Conservation (phyloP, 2,113 vertebrate genomes). For the Dolichotis patagonum region DNA sequence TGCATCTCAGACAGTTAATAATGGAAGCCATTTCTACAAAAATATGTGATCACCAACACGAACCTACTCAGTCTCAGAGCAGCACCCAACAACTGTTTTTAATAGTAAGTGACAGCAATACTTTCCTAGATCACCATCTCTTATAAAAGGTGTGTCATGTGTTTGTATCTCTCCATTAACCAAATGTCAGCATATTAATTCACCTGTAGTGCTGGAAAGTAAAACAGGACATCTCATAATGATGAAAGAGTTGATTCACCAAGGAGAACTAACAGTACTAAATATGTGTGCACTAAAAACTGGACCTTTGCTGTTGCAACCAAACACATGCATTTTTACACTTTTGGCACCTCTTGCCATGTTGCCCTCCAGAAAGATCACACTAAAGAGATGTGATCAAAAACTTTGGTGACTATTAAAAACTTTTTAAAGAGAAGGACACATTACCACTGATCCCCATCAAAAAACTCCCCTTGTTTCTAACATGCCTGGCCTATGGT, state of each 20-base stretch:
- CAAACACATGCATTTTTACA: background rate
- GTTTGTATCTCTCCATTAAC: background rate
- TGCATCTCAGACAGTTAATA: constrained; percentile 81
- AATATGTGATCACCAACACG: constrained; percentile 58
- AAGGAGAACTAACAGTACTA: background rate
- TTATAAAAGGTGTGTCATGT: background rate
- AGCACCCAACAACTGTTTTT: background rate
- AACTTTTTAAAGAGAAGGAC: background rate
- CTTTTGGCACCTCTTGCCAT: background rate
- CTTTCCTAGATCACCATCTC: constrained; percentile 11
- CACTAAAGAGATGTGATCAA: background rate
- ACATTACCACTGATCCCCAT: background rate
- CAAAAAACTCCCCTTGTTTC: background rate
- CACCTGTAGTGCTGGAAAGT: background rate
- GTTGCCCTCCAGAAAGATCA: background rate
- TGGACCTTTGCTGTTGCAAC: background rate
- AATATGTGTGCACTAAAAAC: background rate
- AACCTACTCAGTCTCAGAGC: constrained; percentile 58
- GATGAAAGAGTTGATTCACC: constrained; percentile 4
- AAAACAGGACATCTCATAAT: background rate
- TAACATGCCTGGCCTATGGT: background rate
- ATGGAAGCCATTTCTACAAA: constrained; percentile 78
- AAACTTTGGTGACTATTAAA: background rate
- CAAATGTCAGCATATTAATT: background rate
- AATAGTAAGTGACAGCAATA: background rate